phyloP scores from a whole-genome alignment of 1,140 invertebrate species.

The Cherax quadricarinatus region DNA sequence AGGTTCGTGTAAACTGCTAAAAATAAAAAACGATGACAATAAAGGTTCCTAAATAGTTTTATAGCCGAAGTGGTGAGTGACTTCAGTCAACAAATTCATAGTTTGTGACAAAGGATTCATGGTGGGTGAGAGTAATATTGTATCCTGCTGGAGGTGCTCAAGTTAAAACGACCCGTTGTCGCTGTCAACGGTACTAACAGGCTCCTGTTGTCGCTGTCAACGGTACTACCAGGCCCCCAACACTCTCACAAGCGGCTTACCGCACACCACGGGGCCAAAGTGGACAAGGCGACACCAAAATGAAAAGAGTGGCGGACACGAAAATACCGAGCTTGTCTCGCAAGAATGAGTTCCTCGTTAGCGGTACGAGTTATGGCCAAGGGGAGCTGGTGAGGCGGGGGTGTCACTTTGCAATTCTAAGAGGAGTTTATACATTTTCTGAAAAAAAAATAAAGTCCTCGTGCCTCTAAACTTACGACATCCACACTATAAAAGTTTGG shows the following conservation, averaged over 20 bases:
- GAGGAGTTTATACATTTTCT: too few species aligned
- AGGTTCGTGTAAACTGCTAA: too few species aligned
- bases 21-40: too few species aligned
- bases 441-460: too few species aligned
- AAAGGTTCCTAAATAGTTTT: not conserved
- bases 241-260: conserved; percentile 29
- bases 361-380: not conserved
- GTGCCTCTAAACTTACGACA: too few species aligned
- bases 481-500: too few species aligned
- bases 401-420: not conserved
- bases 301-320: not conserved
- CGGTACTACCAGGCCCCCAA: not conserved
- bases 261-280: not conserved
- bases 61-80: not conserved
- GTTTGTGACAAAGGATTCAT: conserved; percentile 31
- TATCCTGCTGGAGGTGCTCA: not conserved
- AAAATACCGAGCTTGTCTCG: not conserved
- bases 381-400: not conserved
- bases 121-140: not conserved
- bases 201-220: not conserved
- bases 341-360: not conserved
- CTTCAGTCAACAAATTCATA: conserved; percentile 36
- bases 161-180: conserved; percentile 32
- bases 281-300: not conserved
- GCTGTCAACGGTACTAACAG: not conserved